Percentiles rank a stretch among this genome's conserved stretches.
phyloP scores from a whole-genome alignment of 2,113 vertebrate genomes.

The Geococcyx californianus region DNA sequence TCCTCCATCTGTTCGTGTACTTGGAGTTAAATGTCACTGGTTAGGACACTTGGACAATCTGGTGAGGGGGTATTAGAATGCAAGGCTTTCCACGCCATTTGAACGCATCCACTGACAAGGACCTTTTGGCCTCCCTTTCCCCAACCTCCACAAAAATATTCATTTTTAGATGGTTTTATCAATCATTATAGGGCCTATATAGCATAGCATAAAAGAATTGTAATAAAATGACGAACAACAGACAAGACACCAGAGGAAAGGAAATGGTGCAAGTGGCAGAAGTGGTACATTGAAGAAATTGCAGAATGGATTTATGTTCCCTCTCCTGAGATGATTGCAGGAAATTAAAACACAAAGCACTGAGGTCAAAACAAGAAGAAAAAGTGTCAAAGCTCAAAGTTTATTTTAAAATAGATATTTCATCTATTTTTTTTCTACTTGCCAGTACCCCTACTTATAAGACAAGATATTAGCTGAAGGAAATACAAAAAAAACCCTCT shows the following conservation, averaged over 20 bases:
- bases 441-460: not conserved
- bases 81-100: not conserved
- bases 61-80: not conserved
- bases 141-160: not conserved
- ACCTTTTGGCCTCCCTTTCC: not conserved
- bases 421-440: not conserved
- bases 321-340: not conserved
- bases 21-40: not conserved
- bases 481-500: not conserved
- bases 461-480: not conserved
- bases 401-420: not conserved
- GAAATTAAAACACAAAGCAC: not conserved
- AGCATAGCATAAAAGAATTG: not conserved
- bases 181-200: accelerated
- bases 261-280: not conserved
- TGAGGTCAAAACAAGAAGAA: not conserved
- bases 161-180: not conserved
- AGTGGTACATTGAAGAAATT: not conserved
- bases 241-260: not conserved
- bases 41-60: not conserved
- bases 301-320: not conserved
- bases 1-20: not conserved
- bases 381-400: not conserved
- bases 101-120: not conserved
- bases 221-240: not conserved